Evolutionary conservation across 2,113 vertebrate genomes (phyloP).

Genomic region (Myocastor coypus): DNA sequence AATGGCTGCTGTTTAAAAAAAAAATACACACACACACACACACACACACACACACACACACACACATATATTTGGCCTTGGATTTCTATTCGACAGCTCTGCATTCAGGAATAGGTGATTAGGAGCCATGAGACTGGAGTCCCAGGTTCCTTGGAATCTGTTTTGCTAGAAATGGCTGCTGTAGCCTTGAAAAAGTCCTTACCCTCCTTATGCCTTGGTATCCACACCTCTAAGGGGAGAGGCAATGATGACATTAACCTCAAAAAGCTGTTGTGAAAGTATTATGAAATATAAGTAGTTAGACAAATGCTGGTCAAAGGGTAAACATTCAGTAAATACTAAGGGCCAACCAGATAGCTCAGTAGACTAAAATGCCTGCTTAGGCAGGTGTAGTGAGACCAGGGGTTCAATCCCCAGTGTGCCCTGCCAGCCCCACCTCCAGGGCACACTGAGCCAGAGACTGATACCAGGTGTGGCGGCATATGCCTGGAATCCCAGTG

Average conservation of each 20-base stretch:
- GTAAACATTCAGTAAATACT: neutral
- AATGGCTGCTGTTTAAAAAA: neutral
- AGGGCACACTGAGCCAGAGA: too few relatives aligned
- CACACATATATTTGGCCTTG: neutral
- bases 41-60: too few relatives aligned
- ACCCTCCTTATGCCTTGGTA: neutral
- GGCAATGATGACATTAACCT: neutral
- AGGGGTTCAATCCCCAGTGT: too few relatives aligned
- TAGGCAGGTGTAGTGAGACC: too few relatives aligned
- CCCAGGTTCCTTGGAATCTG: neutral
- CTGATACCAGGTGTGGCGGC: too few relatives aligned
- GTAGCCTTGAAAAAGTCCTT: slow-evolving; percentile 30
- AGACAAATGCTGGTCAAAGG: neutral
- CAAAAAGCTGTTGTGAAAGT: neutral
- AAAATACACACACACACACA: too few relatives aligned
- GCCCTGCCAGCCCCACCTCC: too few relatives aligned
- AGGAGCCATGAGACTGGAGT: neutral
- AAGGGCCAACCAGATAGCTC: too few relatives aligned
- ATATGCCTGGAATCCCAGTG: too few relatives aligned
- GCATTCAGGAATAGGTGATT: neutral
- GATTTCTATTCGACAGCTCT: neutral
- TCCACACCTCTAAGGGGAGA: slow-evolving; percentile 10
- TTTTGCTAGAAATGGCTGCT: slow-evolving; percentile 38
- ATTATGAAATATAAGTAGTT: slow-evolving; percentile 5
- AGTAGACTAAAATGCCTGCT: too few relatives aligned